These are phyloP conservation scores for Tetragonisca angustula DNA, from an alignment of 2,888 invertebrate species.

Conservation along the genomic window DNA sequence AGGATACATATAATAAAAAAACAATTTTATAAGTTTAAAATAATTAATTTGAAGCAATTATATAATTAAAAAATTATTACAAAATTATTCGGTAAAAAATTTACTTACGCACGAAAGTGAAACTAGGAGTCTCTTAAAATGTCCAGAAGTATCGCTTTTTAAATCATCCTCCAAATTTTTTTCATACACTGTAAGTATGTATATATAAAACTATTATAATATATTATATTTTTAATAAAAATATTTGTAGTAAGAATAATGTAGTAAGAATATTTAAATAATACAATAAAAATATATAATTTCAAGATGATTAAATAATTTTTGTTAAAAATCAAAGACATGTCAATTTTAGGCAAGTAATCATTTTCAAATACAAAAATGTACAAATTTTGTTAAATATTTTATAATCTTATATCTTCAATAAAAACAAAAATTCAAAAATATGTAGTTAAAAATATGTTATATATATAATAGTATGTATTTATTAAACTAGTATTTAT, in stretches of 20 bases:
- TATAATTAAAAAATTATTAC: no score
- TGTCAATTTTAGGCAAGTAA: neutral
- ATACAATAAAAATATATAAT: no score
- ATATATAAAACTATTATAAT: neutral
- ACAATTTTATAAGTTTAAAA: neutral
- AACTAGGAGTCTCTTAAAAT: constrained; percentile 94
- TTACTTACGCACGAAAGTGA: constrained; percentile 88
- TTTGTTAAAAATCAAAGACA: neutral
- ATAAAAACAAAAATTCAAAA: neutral
- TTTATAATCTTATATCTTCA: neutral
- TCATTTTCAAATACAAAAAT: neutral
- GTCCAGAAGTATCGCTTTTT: constrained; percentile 94
- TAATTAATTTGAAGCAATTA: no score
- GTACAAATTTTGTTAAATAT: neutral
- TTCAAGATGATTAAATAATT: no score
- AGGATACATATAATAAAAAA: neutral
- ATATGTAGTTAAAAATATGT: neutral
- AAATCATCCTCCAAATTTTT: constrained; percentile 92
- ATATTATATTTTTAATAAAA: neutral
- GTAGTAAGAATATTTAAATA: no score
- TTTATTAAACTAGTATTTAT: neutral
- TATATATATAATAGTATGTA: no score
- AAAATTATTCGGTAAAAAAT: neutral
- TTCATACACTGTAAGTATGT: constrained; percentile 88
- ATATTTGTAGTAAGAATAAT: no score